Evolutionary conservation across 1,140 invertebrate species (phyloP).

Genomic region (Nasonia longicornis): DNA sequence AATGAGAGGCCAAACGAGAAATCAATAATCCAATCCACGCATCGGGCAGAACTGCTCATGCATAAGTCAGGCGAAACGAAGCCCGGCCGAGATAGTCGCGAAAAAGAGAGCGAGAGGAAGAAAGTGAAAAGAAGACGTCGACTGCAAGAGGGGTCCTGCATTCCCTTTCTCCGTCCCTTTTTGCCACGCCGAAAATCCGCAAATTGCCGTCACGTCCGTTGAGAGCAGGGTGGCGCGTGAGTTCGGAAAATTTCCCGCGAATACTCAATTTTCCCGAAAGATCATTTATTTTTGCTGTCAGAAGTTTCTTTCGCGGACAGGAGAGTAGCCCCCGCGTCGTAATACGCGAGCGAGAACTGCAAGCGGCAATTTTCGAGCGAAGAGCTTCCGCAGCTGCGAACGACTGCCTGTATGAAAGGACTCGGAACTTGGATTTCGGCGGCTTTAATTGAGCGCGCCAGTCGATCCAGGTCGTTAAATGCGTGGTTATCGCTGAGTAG

Average conservation of each 20-base stretch:
- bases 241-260: conserved; percentile 21
- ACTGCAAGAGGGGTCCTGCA: not conserved
- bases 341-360: not conserved
- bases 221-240: not conserved
- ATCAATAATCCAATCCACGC: conserved; percentile 41
- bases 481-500: no score
- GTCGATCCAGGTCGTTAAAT: no score
- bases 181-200: conserved; percentile 29
- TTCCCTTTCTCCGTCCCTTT: not conserved
- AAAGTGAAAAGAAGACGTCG: conserved; percentile 17
- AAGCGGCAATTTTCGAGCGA: not conserved
- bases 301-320: conserved; percentile 6
- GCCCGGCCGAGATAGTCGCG: not conserved
- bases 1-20: conserved; percentile 24
- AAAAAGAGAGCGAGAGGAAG: not conserved
- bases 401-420: no score
- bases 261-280: conserved; percentile 39
- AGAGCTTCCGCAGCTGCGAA: not conserved
- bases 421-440: no score
- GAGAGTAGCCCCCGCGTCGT: not conserved
- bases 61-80: conserved; percentile 36
- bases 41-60: conserved; percentile 6
- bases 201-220: conserved; percentile 37
- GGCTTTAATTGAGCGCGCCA: no score
- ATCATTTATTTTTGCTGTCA: conserved; percentile 44